These are phyloP conservation scores for Colinus virginianus DNA, from an alignment of 2,113 vertebrate genomes.

Conservation along the genomic window DNA sequence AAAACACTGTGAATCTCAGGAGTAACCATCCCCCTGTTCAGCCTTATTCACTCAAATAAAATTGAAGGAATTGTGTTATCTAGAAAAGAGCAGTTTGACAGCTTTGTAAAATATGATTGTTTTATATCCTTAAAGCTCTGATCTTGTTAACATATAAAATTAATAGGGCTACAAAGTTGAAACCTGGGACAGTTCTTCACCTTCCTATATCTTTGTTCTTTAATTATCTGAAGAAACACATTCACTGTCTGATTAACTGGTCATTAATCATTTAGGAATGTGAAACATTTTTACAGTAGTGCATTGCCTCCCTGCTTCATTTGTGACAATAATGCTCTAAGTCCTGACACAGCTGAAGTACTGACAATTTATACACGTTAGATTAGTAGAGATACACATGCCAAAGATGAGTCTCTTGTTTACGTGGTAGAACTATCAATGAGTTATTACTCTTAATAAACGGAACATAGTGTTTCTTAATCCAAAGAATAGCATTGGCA, in stretches of 20 bases:
- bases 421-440: not conserved
- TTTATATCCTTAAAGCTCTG: not conserved
- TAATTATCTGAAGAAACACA: not conserved
- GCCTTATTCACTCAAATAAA: not conserved
- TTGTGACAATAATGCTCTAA: not conserved
- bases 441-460: constrained; percentile 37
- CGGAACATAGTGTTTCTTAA: constrained; percentile 13
- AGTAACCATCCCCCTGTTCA: not conserved
- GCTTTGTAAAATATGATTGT: not conserved
- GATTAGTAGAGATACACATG: not conserved
- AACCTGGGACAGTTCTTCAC: not conserved
- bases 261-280: not conserved
- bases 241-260: constrained; percentile 15
- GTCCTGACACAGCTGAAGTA: not conserved
- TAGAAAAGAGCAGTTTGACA: not conserved
- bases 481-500: constrained; percentile 12
- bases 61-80: not conserved
- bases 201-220: constrained; percentile 1
- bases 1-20: not conserved
- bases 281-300: not conserved
- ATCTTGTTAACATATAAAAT: constrained; percentile 1
- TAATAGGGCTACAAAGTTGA: not conserved
- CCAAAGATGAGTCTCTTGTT: not conserved
- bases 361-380: not conserved
- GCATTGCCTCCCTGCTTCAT: not conserved